Evolutionary conservation across 2,888 invertebrate species (phyloP).

Genomic region (Tetropium fuscum): DNA sequence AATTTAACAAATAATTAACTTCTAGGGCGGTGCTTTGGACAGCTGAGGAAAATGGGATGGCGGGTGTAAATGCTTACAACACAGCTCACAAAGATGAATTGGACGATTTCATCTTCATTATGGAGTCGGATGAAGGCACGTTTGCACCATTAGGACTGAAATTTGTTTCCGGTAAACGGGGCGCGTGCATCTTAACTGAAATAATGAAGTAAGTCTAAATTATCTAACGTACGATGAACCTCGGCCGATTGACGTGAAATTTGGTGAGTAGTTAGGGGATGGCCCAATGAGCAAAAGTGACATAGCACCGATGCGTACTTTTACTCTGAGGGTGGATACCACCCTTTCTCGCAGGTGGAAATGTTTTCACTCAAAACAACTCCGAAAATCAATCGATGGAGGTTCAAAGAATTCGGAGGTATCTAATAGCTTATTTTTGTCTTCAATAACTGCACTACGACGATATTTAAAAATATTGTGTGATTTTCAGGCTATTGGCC

Average conservation of each 20-base stretch:
- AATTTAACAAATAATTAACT: conserved; percentile 15
- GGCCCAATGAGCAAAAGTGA: too few species aligned
- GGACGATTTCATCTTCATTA: conserved; percentile 77
- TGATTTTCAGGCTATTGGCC: conserved; percentile 68
- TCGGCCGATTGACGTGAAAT: too few species aligned
- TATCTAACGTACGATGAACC: not conserved
- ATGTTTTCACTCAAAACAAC: too few species aligned
- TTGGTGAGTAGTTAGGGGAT: too few species aligned
- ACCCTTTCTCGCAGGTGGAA: too few species aligned
- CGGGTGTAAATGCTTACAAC: conserved; percentile 77
- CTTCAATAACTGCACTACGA: too few species aligned
- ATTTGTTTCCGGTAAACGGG: conserved; percentile 73
- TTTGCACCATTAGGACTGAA: conserved; percentile 79
- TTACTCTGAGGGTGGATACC: too few species aligned
- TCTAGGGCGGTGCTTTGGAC: conserved; percentile 82
- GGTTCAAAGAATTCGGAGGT: too few species aligned
- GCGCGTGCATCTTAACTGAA: conserved; percentile 76
- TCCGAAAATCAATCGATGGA: too few species aligned
- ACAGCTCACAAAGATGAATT: conserved; percentile 70
- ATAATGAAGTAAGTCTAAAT: conserved; percentile 70
- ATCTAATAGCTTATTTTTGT: too few species aligned
- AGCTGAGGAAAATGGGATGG: conserved; percentile 79
- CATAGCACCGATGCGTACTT: too few species aligned
- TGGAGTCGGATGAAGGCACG: conserved; percentile 88
- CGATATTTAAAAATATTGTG: too few species aligned